A percentile compares a stretch with the other conserved stretches of the same genome.
These are phyloP conservation scores for Sarcophaga caerulescens DNA, from an alignment of 2,888 invertebrate genomes.

Conservation along the genomic window DNA sequence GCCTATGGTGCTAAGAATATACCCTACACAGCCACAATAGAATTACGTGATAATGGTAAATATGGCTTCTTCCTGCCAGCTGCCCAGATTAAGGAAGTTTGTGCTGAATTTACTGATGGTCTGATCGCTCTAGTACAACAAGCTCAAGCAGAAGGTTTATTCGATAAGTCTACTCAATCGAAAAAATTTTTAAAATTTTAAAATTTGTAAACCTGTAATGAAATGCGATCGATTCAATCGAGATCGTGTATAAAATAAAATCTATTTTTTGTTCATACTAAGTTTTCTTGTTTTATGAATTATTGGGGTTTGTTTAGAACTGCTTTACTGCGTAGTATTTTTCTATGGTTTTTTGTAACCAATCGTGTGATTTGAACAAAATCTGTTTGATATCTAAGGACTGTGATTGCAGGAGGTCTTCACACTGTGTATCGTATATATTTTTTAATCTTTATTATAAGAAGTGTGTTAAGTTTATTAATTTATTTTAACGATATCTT, in stretches of 20 bases:
- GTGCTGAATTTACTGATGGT: conserved; percentile 83
- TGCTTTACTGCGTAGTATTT: too few species aligned
- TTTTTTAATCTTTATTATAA: background rate
- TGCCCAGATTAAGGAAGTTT: conserved; percentile 84
- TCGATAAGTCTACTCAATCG: background rate
- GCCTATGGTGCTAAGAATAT: conserved; percentile 82
- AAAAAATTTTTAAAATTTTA: background rate
- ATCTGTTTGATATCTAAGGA: background rate
- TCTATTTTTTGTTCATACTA: too few species aligned
- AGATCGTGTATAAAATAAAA: too few species aligned
- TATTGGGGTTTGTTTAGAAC: too few species aligned
- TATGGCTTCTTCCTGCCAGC: conserved; percentile 87
- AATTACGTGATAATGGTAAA: conserved; percentile 85
- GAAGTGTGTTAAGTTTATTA: background rate
- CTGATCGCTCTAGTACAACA: conserved; percentile 82
- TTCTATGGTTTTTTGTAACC: too few species aligned
- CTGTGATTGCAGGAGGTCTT: background rate
- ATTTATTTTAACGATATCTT: background rate
- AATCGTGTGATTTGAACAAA: too few species aligned
- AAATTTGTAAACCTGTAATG: too few species aligned
- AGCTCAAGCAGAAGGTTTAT: conserved; percentile 78
- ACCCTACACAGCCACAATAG: conserved; percentile 83
- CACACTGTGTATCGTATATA: background rate
- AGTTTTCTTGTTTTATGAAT: too few species aligned
- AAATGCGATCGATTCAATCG: too few species aligned